These are phyloP conservation scores for Trididemnum clinides DNA, from an alignment of 23 tunicate species.

Conservation along the genomic window DNA sequence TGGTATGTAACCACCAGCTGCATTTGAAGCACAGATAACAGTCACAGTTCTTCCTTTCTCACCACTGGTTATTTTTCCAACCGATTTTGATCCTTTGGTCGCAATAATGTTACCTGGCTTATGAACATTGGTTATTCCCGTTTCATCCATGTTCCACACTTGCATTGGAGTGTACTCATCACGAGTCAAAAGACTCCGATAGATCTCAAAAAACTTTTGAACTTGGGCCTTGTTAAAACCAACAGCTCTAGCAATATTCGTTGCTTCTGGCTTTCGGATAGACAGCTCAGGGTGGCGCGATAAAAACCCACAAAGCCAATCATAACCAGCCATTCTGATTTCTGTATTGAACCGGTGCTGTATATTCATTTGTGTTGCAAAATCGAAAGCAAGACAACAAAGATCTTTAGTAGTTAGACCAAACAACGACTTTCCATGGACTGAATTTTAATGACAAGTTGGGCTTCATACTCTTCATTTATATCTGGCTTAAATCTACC, in stretches of 20 bases:
- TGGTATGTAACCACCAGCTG: neutral
- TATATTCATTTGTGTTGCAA: conserved; percentile 1
- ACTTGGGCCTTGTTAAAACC: conserved; percentile 17
- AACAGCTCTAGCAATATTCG: neutral
- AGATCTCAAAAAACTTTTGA: neutral
- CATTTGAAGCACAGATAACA: conserved; percentile 2
- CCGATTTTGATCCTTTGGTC: neutral
- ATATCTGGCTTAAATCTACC: conserved; percentile 4
- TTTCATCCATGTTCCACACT: neutral
- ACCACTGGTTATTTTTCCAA: conserved; percentile 22
- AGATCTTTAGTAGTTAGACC: conserved; percentile 8
- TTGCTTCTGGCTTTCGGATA: conserved; percentile 5
- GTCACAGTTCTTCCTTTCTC: conserved; percentile 13
- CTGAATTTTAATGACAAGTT: neutral
- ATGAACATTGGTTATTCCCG: conserved; percentile 3
- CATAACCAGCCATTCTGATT: conserved; percentile 19
- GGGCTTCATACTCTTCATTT: neutral
- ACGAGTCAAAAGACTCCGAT: neutral
- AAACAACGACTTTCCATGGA: conserved; percentile 1
- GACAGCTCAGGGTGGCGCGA: conserved; percentile 4
- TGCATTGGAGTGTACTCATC: neutral
- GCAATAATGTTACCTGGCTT: neutral
- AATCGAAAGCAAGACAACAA: conserved; percentile 9
- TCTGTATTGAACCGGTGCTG: conserved; percentile 11
- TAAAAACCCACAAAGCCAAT: conserved; percentile 12